Percentiles rank a stretch among this genome's conserved stretches.
Evolutionary conservation across 2,888 invertebrate species (phyloP).

Genomic region (Drosophila sordidula): DNA sequence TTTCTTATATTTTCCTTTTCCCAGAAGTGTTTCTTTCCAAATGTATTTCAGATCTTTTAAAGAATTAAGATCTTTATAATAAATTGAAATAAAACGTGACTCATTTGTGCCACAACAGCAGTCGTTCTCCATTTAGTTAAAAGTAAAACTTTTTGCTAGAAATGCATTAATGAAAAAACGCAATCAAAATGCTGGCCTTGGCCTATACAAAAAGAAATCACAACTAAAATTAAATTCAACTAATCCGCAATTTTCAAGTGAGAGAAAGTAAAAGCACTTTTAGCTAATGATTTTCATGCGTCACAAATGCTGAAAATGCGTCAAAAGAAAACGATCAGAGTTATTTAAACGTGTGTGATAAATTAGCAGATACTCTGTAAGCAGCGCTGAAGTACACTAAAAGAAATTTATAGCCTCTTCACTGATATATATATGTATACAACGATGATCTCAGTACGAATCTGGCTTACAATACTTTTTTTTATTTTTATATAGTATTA

Average conservation of each 20-base stretch:
- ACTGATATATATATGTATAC: too few species aligned
- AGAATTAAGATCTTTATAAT: too few species aligned
- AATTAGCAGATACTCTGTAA: neutral
- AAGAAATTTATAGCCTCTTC: too few species aligned
- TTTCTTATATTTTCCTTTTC: too few species aligned
- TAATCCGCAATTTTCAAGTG: constrained; percentile 7
- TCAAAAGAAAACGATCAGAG: neutral
- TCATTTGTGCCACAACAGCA: neutral
- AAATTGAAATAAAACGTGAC: neutral
- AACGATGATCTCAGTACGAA: too few species aligned
- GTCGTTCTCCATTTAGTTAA: neutral
- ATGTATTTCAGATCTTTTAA: too few species aligned
- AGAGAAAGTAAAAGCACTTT: constrained; percentile 1
- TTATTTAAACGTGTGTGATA: neutral
- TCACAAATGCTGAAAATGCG: constrained; percentile 11
- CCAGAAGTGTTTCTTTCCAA: too few species aligned
- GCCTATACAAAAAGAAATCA: constrained; percentile 4
- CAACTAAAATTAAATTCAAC: neutral
- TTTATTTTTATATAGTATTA: too few species aligned
- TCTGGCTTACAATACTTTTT: too few species aligned
- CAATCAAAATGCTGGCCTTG: constrained; percentile 15
- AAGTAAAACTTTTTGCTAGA: neutral
- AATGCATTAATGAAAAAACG: neutral
- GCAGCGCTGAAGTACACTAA: neutral
- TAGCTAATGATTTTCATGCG: neutral